phyloP scores from a whole-genome alignment of 1,140 invertebrate genomes.

The Macrosteles quadrilineatus region DNA sequence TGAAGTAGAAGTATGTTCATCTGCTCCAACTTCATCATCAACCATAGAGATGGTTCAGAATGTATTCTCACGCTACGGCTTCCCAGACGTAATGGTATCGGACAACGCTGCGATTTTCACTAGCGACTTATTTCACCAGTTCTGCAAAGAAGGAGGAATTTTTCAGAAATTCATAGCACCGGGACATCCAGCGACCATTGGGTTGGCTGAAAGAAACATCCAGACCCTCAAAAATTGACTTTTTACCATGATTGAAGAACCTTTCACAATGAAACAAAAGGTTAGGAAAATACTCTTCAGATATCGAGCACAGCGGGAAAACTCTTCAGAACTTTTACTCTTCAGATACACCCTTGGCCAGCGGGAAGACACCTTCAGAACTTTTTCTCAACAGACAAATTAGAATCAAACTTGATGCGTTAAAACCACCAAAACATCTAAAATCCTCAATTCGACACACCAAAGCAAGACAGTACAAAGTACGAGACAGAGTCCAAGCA shows the following conservation, averaged over 20 bases:
- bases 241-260: background rate
- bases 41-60: conserved; percentile 21
- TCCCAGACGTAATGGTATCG: conserved; percentile 34
- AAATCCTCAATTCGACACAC: no score
- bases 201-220: conserved; percentile 45
- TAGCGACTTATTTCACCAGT: conserved; percentile 39
- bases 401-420: no score
- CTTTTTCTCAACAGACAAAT: no score
- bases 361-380: background rate
- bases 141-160: conserved; percentile 43
- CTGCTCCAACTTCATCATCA: background rate
- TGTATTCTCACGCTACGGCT: conserved; percentile 21
- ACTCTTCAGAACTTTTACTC: no score
- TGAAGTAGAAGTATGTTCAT: background rate
- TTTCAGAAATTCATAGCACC: conserved; percentile 42
- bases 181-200: conserved; percentile 44
- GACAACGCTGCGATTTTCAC: conserved; percentile 38
- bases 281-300: conserved; percentile 6
- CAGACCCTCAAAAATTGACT: conserved; percentile 45
- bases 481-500: no score
- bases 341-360: conserved; percentile 11
- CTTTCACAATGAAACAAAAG: background rate
- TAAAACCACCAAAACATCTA: no score
- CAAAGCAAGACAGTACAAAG: no score
- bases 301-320: no score